Conservation (phyloP, 2,113 vertebrate species). For the Holacanthus passer region DNA sequence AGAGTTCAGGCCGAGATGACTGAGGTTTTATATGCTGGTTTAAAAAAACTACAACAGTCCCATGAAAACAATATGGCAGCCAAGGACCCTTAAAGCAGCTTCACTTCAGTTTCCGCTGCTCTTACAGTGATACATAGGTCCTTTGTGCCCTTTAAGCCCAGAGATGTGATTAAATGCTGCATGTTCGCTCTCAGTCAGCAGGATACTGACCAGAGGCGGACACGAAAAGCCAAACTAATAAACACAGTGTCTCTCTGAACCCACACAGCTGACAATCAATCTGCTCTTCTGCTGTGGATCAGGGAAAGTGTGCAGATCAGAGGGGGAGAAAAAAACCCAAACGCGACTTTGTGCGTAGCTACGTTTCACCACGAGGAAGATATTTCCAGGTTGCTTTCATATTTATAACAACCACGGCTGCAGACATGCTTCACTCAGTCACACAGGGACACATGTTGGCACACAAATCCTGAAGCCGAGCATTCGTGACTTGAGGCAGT, state of each 20-base stretch:
- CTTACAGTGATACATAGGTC: conserved; percentile 27
- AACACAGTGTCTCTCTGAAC: conserved; percentile 70
- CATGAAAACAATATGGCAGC: conserved; percentile 26
- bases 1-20: conserved; percentile 11
- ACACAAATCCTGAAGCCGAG: conserved; percentile 62
- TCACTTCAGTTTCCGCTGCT: conserved; percentile 37
- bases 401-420: conserved; percentile 41
- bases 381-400: conserved; percentile 42
- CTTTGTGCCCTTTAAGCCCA: conserved; percentile 60
- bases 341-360: background rate
- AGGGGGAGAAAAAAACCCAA: background rate
- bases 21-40: conserved; percentile 10
- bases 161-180: conserved; percentile 77
- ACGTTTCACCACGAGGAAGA: conserved; percentile 3
- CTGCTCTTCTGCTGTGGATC: conserved; percentile 45
- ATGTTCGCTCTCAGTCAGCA: conserved; percentile 75
- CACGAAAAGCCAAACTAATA: conserved; percentile 71
- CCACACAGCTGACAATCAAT: conserved; percentile 70
- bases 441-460: conserved; percentile 54
- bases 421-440: conserved; percentile 59
- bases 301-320: conserved; percentile 35
- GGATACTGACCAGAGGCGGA: conserved; percentile 73
- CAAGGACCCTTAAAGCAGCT: conserved; percentile 33
- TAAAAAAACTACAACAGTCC: conserved; percentile 3
- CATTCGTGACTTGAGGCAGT: conserved; percentile 70